A percentile compares a stretch with the other conserved stretches of the same genome.
phyloP scores from a whole-genome alignment of 2,888 invertebrate genomes.

The Glyphotaelius pellucidus region DNA sequence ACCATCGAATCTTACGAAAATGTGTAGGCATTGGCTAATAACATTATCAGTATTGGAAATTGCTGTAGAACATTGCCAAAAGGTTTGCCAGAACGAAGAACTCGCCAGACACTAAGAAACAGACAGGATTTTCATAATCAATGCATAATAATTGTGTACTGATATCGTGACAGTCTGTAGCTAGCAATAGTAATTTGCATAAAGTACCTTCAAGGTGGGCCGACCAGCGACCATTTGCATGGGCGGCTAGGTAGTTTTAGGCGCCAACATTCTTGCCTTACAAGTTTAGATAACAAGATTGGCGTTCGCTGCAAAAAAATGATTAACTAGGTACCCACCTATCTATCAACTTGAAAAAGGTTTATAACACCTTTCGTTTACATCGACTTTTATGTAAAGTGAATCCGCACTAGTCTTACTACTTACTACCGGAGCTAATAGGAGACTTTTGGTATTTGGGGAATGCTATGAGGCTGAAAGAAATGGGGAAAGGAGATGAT shows the following conservation, averaged over 20 bases:
- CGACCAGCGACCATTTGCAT: not conserved
- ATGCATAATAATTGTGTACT: not conserved
- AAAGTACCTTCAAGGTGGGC: conserved; percentile 17
- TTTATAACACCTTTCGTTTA: not conserved
- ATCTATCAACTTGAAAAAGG: not conserved
- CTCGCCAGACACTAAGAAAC: not conserved
- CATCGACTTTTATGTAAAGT: too few relatives aligned
- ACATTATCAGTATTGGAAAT: too few relatives aligned
- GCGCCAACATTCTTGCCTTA: conserved; percentile 47
- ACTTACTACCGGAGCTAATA: too few relatives aligned
- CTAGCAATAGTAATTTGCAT: conserved; percentile 34
- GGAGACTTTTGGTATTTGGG: too few relatives aligned
- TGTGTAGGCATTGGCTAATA: too few relatives aligned
- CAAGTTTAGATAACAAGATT: conserved; percentile 41
- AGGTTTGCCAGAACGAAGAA: not conserved
- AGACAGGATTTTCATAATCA: not conserved
- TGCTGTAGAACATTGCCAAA: not conserved
- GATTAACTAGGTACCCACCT: not conserved
- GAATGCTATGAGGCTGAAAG: too few relatives aligned
- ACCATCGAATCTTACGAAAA: too few relatives aligned
- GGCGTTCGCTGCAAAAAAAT: not conserved
- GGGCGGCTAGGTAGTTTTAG: conserved; percentile 48
- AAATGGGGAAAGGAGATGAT: too few relatives aligned
- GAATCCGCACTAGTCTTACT: too few relatives aligned
- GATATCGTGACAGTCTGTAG: conserved; percentile 12